Evolutionary conservation across 2,888 invertebrate genomes (phyloP).

Genomic region (Lycophotia porphyrea): DNA sequence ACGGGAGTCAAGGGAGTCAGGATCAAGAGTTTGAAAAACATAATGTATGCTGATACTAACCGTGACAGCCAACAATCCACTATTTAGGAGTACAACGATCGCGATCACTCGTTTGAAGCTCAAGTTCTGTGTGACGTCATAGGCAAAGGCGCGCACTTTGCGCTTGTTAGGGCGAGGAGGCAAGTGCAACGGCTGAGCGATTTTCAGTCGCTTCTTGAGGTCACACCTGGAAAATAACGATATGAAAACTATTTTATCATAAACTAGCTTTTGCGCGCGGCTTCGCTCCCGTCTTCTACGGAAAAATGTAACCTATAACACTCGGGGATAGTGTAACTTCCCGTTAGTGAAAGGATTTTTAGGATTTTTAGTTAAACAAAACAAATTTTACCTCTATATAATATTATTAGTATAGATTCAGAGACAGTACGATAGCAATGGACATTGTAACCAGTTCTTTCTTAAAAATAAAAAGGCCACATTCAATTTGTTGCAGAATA

Average conservation of each 20-base stretch:
- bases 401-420: too few species aligned
- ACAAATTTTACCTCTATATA: too few species aligned
- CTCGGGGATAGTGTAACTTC: too few species aligned
- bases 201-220: conserved; percentile 99
- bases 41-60: conserved; percentile 88
- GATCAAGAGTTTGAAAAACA: neutral
- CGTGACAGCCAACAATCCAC: conserved; percentile 96
- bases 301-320: too few species aligned
- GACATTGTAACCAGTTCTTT: neutral
- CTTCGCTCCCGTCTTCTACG: too few species aligned
- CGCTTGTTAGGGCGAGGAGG: conserved; percentile 99
- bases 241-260: neutral
- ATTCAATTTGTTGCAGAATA: neutral
- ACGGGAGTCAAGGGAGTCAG: too few species aligned
- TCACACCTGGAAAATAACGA: conserved; percentile 93
- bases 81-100: conserved; percentile 97
- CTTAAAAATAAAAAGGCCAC: too few species aligned
- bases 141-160: conserved; percentile 97
- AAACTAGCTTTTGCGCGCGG: too few species aligned
- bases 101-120: conserved; percentile 98
- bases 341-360: too few species aligned
- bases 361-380: too few species aligned
- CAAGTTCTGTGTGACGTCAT: conserved; percentile 99
- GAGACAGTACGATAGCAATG: neutral
- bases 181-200: conserved; percentile 99